Base-by-base conservation (phyloP, 2,888 invertebrate genomes). In the Stomorhina lunata region DNA sequence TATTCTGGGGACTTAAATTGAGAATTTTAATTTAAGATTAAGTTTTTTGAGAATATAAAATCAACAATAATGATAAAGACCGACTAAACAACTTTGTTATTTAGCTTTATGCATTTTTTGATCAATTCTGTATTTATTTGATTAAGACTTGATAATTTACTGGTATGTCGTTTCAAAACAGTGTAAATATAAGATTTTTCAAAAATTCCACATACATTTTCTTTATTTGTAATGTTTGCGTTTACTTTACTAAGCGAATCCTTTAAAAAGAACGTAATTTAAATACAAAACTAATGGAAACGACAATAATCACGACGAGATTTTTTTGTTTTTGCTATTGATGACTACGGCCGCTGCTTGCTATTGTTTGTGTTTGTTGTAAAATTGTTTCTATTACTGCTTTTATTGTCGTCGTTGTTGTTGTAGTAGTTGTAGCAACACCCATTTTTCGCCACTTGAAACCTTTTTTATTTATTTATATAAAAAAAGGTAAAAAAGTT, bases 341-440 rank as follows among this genome's bases (percentile, higher is more conserved):
- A 71, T 55, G 32, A 53, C 37, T 72, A 17, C 20, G 65, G 32
- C 45, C 53, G 32, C 45, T n/a, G 27, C 53, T 69, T 48, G 37
- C 45, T 57, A 43, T 15, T 59, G 17, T 20, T 50, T 32, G 12
- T 32, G 40, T 66, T 72, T 72, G 55, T 71, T 63, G 69, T 71
- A 71, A 68, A 77, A 53, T 61, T 55, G 45, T 76, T 72, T 80
- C 43, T 61, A 66, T 72, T 72, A 37, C 45, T 59, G 53, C 10
- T 50, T 37, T 61, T 69, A 50, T 55, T 37, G 25, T 63, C 37
- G 48, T 50, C 73, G 29, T 76, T 32, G 25, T 55, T 57, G 61
- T 63, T 57, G 55, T 69, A 45, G 65, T 76, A 34, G 57, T 80
- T 63, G 71, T 71, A 82, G 75, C 82, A 75, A 82, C 82, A 82